Conservation (phyloP, 1,140 invertebrate species). For the Heliothis subflexa region DNA sequence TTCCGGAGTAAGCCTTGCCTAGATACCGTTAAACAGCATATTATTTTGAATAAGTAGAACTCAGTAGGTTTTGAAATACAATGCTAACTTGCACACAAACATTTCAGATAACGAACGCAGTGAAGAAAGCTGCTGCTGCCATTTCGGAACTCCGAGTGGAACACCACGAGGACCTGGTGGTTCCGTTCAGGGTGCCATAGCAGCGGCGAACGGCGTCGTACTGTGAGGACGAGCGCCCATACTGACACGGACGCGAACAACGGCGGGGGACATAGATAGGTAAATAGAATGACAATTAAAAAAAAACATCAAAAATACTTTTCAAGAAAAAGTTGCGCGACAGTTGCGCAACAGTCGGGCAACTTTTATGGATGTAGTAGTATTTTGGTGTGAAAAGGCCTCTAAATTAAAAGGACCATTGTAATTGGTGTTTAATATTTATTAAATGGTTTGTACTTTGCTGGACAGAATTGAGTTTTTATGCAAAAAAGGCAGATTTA, state of each 20-base stretch:
- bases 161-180: slow-evolving; percentile 93
- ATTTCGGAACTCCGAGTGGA: slow-evolving; percentile 91
- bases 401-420: background rate
- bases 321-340: background rate
- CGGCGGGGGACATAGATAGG: slow-evolving; percentile 9
- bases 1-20: background rate
- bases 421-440: slow-evolving; percentile 18
- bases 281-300: background rate
- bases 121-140: slow-evolving; percentile 89
- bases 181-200: slow-evolving; percentile 90
- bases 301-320: background rate
- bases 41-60: too few relatives aligned
- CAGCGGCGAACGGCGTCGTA: slow-evolving; percentile 61
- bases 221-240: slow-evolving; percentile 58
- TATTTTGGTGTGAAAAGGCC: background rate
- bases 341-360: slow-evolving; percentile 7
- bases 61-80: too few relatives aligned
- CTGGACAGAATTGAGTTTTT: background rate
- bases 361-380: background rate
- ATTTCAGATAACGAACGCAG: slow-evolving; percentile 88
- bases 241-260: slow-evolving; percentile 32
- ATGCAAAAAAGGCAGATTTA: background rate
- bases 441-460: background rate
- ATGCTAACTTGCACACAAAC: background rate
- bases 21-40: too few relatives aligned